These are phyloP conservation scores for Micronycteris hirsuta DNA, from an alignment of 2,113 vertebrate genomes.

Conservation along the genomic window DNA sequence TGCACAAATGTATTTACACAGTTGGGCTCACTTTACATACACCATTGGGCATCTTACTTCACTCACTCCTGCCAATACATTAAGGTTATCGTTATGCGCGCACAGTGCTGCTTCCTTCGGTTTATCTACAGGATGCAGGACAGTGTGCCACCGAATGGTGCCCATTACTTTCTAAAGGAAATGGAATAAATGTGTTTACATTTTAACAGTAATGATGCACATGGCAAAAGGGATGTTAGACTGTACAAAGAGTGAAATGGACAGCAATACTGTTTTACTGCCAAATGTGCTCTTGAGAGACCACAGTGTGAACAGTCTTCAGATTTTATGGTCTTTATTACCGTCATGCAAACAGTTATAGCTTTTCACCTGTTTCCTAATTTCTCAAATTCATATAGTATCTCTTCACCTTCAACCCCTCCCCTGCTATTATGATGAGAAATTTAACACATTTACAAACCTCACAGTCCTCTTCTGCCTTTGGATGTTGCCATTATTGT, in stretches of 20 bases:
- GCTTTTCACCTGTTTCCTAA: background rate
- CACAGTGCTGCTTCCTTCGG: background rate
- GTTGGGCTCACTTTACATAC: background rate
- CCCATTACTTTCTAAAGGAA: background rate
- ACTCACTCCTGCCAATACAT: background rate
- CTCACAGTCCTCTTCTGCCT: background rate
- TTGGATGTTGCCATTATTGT: background rate
- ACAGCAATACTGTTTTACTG: background rate
- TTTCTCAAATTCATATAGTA: background rate
- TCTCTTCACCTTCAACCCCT: background rate
- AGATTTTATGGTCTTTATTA: background rate
- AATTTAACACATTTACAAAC: background rate
- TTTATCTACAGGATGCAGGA: background rate
- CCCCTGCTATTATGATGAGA: background rate
- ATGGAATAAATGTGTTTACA: background rate
- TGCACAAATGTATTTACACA: background rate
- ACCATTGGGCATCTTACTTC: background rate
- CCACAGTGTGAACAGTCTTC: background rate
- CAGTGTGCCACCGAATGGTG: background rate
- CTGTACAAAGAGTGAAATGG: background rate
- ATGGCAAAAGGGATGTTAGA: background rate
- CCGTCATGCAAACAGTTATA: background rate
- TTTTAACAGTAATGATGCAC: background rate
- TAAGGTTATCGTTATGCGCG: background rate
- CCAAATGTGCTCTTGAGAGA: background rate